Percentiles rank a stretch among this genome's conserved stretches.
Conservation (phyloP, 1,140 invertebrate genomes). For the Drosophila willistoni region DNA sequence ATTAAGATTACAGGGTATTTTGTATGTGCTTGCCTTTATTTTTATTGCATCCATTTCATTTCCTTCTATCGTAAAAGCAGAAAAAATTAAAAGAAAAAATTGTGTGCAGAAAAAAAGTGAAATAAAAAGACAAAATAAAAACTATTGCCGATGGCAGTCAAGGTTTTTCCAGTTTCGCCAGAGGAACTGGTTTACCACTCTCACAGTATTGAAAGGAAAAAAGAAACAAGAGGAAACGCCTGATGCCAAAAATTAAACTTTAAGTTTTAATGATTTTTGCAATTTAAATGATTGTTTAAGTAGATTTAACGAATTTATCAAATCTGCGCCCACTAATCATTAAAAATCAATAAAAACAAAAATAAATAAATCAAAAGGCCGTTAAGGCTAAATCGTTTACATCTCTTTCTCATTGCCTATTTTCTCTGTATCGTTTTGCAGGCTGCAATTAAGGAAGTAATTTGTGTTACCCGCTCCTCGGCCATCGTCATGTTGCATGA, state of each 20-base stretch:
- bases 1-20: constrained; percentile 36
- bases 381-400: constrained; percentile 34
- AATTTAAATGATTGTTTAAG: not conserved
- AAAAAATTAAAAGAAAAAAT: constrained; percentile 38
- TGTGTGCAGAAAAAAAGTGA: constrained; percentile 31
- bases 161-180: constrained; percentile 66
- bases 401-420: constrained; percentile 38
- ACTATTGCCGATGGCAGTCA: constrained; percentile 45
- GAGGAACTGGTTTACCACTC: constrained; percentile 9
- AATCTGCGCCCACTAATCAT: not conserved
- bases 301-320: not conserved
- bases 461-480: constrained; percentile 58
- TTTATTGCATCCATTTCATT: constrained; percentile 67
- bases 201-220: not conserved
- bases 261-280: constrained; percentile 5
- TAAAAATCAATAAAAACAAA: no score
- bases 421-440: constrained; percentile 60
- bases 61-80: constrained; percentile 70
- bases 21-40: constrained; percentile 43
- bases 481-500: constrained; percentile 64
- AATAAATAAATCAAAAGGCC: not conserved
- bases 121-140: constrained; percentile 53
- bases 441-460: constrained; percentile 80
- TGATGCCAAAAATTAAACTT: constrained; percentile 14
- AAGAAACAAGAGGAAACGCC: constrained; percentile 53